Conservation (phyloP, 2,888 invertebrate species). For the Andricus quercusramuli region DNA sequence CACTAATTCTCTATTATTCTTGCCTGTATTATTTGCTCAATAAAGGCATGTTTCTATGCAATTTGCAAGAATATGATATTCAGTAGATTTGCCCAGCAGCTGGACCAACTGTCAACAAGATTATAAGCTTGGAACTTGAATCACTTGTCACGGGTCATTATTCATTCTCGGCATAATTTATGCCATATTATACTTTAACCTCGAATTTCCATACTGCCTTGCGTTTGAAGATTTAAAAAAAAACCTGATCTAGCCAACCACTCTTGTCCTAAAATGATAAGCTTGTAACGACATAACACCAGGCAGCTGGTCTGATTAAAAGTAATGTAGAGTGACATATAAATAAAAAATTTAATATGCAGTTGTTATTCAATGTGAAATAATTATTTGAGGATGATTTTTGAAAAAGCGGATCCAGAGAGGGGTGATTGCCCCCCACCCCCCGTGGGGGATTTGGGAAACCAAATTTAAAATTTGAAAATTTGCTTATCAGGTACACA, state of each 20-base stretch:
- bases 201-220: constrained; percentile 4
- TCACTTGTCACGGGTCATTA: neutral
- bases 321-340: neutral
- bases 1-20: neutral
- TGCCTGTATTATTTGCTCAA: neutral
- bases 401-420: too few relatives aligned
- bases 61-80: neutral
- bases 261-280: constrained; percentile 22
- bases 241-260: neutral
- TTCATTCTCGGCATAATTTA: constrained; percentile 5
- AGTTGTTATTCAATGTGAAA: neutral
- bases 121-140: neutral
- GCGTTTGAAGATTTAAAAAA: constrained; percentile 14
- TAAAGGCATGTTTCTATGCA: neutral
- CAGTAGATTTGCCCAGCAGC: neutral
- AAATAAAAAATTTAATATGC: neutral
- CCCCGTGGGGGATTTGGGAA: too few relatives aligned
- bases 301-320: neutral
- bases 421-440: too few relatives aligned
- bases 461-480: too few relatives aligned
- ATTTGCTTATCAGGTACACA: too few relatives aligned
- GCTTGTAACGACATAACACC: neutral
- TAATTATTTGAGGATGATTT: too few relatives aligned
- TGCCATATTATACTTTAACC: constrained; percentile 21
- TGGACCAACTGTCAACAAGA: constrained; percentile 13